These are phyloP conservation scores for Xenus cinereus DNA, from an alignment of 2,113 vertebrate genomes.

Conservation along the genomic window DNA sequence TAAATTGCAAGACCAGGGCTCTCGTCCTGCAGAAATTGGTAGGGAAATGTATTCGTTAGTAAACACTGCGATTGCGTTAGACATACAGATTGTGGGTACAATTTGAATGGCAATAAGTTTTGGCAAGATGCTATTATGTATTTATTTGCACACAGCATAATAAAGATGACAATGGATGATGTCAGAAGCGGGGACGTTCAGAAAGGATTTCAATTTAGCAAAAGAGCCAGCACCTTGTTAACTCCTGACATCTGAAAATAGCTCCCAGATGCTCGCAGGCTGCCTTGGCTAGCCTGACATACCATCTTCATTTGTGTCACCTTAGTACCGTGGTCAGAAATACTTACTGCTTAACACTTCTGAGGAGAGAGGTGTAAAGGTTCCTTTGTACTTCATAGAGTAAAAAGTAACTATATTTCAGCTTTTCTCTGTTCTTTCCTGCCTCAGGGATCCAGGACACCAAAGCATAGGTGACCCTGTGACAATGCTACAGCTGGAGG, in stretches of 20 bases:
- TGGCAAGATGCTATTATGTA: slow-evolving; percentile 30
- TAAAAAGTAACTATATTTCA: neutral
- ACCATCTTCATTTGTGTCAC: neutral
- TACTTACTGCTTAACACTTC: neutral
- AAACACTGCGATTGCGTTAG: neutral
- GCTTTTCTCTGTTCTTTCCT: neutral
- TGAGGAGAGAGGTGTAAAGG: neutral
- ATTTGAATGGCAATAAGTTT: neutral
- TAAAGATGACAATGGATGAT: neutral
- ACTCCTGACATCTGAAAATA: neutral
- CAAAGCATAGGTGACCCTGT: neutral
- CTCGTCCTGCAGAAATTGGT: neutral
- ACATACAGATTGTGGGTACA: neutral
- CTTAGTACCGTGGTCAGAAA: neutral
- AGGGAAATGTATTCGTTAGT: neutral
- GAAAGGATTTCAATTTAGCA: slow-evolving; percentile 15
- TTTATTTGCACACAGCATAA: slow-evolving; percentile 2
- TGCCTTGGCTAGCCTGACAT: neutral
- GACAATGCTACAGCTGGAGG: neutral
- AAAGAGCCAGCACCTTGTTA: slow-evolving; percentile 6
- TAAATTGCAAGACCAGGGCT: neutral
- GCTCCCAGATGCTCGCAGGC: neutral
- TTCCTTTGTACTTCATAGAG: neutral
- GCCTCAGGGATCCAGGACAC: neutral
- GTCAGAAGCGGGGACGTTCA: neutral